These are phyloP conservation scores for Lampris megalopsis DNA, from an alignment of 2,113 vertebrate genomes.

Conservation along the genomic window DNA sequence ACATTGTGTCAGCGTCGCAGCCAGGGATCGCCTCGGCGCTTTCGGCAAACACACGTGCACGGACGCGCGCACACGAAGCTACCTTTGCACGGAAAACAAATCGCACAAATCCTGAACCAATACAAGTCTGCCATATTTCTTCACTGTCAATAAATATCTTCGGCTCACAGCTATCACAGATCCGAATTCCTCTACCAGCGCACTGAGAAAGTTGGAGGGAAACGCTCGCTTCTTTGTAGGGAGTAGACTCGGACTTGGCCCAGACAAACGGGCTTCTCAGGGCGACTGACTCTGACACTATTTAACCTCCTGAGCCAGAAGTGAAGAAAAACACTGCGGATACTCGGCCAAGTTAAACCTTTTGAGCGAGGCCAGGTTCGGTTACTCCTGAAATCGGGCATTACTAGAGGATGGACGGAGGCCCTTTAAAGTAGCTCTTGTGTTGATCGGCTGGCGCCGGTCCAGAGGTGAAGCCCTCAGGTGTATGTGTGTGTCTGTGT, in stretches of 20 bases:
- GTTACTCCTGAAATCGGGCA: conserved; percentile 67
- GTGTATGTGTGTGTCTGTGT: conserved; percentile 36
- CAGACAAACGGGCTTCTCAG: conserved; percentile 55
- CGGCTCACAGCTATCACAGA: conserved; percentile 22
- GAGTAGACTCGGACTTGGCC: conserved; percentile 60
- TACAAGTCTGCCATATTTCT: conserved; percentile 14
- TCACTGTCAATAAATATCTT: conserved; percentile 54
- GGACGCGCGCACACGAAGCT: neutral
- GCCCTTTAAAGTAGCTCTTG: conserved; percentile 38
- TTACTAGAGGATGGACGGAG: conserved; percentile 58
- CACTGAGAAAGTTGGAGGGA: conserved; percentile 30
- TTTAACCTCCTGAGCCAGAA: conserved; percentile 71
- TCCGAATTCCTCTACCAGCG: conserved; percentile 26
- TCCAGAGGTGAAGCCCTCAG: conserved; percentile 61
- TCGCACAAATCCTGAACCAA: conserved; percentile 48
- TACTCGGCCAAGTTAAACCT: conserved; percentile 69
- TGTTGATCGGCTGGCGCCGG: conserved; percentile 55
- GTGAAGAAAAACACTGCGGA: conserved; percentile 63
- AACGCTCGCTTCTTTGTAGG: conserved; percentile 52
- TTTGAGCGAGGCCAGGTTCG: conserved; percentile 48
- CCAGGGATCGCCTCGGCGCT: conserved; percentile 50
- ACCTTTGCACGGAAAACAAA: conserved; percentile 58
- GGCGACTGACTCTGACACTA: conserved; percentile 60
- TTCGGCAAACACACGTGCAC: conserved; percentile 2
- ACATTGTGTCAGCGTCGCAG: conserved; percentile 67